Percentiles rank a stretch among this genome's conserved stretches.
These are phyloP conservation scores for Macaria liturata DNA, from an alignment of 2,888 invertebrate genomes.

Conservation along the genomic window DNA sequence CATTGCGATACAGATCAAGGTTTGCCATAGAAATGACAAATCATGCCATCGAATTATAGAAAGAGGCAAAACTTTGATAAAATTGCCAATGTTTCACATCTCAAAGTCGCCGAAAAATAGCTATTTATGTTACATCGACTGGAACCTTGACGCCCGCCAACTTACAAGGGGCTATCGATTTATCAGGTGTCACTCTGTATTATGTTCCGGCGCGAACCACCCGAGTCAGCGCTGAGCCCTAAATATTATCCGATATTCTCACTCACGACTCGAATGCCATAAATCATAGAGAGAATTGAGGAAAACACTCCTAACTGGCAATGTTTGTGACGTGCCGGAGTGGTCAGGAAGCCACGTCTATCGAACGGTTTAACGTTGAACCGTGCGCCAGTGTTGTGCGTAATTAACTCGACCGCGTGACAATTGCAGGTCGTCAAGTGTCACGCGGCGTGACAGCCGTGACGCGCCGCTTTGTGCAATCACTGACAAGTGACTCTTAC, in stretches of 20 bases:
- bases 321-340: slow-evolving; percentile 8
- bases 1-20: no score
- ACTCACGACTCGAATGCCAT: neutral
- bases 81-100: neutral
- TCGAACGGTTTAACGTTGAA: slow-evolving; percentile 1
- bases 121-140: no score
- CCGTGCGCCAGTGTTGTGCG: slow-evolving; percentile 1
- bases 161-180: neutral
- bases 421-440: slow-evolving; percentile 18
- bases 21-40: no score
- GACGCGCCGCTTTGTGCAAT: slow-evolving; percentile 19
- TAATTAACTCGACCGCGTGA: slow-evolving; percentile 20
- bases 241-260: neutral
- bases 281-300: slow-evolving; percentile 9
- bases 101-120: neutral
- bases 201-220: neutral
- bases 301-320: slow-evolving; percentile 5
- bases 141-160: neutral
- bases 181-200: neutral
- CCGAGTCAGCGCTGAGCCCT: neutral
- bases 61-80: no score
- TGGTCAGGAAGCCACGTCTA: neutral
- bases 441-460: slow-evolving; percentile 13
- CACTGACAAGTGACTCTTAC: slow-evolving; percentile 13
- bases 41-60: no score